Conservation (phyloP, 2,113 vertebrate species). For the Spilogale gracilis region DNA sequence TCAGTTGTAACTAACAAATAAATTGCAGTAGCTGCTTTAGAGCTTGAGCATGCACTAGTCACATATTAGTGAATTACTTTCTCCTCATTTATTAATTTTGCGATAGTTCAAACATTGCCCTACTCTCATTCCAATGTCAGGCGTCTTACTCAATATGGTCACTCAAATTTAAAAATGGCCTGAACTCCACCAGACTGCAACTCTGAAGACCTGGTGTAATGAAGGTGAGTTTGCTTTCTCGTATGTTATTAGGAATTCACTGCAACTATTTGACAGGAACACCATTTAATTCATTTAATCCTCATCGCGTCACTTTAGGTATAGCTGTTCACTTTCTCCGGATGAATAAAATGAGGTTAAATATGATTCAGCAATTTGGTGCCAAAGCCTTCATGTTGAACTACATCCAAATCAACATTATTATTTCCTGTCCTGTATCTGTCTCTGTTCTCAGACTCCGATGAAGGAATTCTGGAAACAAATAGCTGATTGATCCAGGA, state of each 20-base stretch:
- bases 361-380: neutral
- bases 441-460: neutral
- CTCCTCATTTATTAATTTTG: neutral
- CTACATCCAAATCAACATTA: neutral
- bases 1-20: slow-evolving; percentile 58
- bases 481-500: neutral
- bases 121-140: neutral
- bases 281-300: neutral
- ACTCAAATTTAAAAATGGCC: neutral
- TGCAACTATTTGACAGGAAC: neutral
- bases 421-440: fast-evolving
- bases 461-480: neutral
- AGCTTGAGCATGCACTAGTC: neutral
- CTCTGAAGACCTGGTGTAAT: neutral
- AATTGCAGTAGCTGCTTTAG: neutral
- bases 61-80: neutral
- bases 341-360: neutral
- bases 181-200: neutral
- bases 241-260: neutral
- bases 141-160: neutral
- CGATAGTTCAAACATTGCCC: neutral
- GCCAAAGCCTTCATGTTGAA: neutral
- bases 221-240: neutral
- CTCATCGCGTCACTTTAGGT: fast-evolving
- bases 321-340: neutral